Evolutionary conservation across 2,888 invertebrate genomes (phyloP), one percentile per base, ranked within the genome.

Genomic region (Mechanitis messenoides): DNA sequence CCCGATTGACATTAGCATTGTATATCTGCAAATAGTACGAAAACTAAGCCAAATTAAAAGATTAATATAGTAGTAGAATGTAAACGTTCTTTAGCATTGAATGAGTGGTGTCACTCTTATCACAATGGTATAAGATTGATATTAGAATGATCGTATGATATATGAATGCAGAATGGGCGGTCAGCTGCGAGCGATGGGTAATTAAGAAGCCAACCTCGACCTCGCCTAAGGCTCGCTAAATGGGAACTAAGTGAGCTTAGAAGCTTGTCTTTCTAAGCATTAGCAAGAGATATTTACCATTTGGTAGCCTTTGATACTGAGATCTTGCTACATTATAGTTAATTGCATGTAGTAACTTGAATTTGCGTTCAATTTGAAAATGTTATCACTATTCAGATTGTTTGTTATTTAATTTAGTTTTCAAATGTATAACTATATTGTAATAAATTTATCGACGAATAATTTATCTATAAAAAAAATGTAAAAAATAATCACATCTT

Each of bases 121-220:
- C 47, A 9, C 57, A 33, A 42, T 6, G 60, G 12, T 9, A 9
- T 61, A 64, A 58, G 50, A 46, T 46, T 55, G 38, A 57, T 50
- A 56, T 56, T 60, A 57, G 58, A 28, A 56, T 61, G 58, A 56
- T 58, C 46, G 33, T 53, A 53, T 58, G 50, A 64, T 56, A 58
- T 59, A 61, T 64, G 61, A 60, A 67, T 66, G 59, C 59, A 65
- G 65, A 65, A 64, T 62, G 62, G 83, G 85, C 79, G 88, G 88
- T 86, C 87, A 86, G 83, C 83, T 82, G 80, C 81, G 74, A 80
- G 81, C 79, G 85, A 85, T 83, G 80, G 84, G 83, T 87, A 87
- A 89, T 89, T 89, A 88, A 85, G 87, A 82, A 85, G 79, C 77
- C 79, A 80, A 85, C 87, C 87, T 83, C 85, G 80, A 76, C 73